Evolutionary conservation across 2,888 invertebrate genomes (phyloP), one percentile per base, ranked within the genome.

Genomic region (Drosophila aldrichi): DNA sequence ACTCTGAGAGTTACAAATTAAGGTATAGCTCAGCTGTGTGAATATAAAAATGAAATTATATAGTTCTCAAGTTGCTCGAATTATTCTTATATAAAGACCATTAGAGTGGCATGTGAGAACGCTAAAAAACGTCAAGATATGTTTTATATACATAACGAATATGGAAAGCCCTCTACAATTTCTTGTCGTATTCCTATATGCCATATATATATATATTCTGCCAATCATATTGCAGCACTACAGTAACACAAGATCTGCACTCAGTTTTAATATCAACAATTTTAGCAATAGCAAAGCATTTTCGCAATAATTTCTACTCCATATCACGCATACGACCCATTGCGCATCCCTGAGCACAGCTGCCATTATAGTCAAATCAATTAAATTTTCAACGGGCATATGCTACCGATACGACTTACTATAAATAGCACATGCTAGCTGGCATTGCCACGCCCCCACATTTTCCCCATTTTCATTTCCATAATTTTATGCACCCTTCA

Each of bases 401-500:
- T 81, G 84, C 63, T 59, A 59, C 38, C 63, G 25, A 70, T 62
- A 60, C 54, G 63, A 16, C 64, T 46, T 25, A 40, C 44, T 73
- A 68, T 65, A 67, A 63, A 55, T 59, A 70, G 44, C 78, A 67
- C 77, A 74, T 70, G 70, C 52, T 52, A 25, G 38, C 18, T 5
- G 36, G 1, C 40, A 25, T 16, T 38, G 56, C 41, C 52, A 46
- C 60, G 56, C 64, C 70, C 72, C 61, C 55, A 34, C 43, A 55
- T 56, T 69, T 65, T 56, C 67, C 46, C 43, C 58, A 58, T 58
- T 48, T 58, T 54, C 60, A 65, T 80, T 73, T 75, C 80, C 74
- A 82, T 85, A 88, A 85, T 88, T 88, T 84, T 84, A 84, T 84
- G 85, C 84, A 84, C 84, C 84, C 85, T 73, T 63, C 56, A 71